These are phyloP conservation scores for Thunnus albacares DNA, from an alignment of 2,797 vertebrate species.

Conservation along the genomic window DNA sequence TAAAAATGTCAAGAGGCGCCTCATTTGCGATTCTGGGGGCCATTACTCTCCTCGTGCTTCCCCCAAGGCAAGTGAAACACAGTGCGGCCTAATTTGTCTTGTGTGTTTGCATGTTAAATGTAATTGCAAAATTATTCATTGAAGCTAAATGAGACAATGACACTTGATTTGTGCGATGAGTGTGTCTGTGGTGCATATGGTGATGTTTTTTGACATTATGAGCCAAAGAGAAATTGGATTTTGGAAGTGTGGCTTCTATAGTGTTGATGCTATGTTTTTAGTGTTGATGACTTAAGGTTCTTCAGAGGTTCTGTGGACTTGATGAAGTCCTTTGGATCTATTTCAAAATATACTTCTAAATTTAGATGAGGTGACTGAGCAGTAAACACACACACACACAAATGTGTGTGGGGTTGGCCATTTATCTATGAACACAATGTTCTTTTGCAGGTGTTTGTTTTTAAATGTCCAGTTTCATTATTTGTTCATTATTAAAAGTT, in stretches of 20 bases:
- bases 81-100: slow-evolving; percentile 54
- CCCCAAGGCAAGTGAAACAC: slow-evolving; percentile 52
- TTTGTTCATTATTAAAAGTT: background rate
- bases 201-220: background rate
- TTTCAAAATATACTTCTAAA: slow-evolving; percentile 27
- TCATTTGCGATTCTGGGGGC: slow-evolving; percentile 71
- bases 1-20: slow-evolving; percentile 74
- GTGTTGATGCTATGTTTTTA: background rate
- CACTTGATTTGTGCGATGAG: slow-evolving; percentile 39
- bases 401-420: background rate
- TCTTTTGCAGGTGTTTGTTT: background rate
- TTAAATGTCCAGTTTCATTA: background rate
- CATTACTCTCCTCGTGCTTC: slow-evolving; percentile 51
- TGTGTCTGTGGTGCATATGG: slow-evolving; percentile 19
- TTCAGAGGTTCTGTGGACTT: background rate
- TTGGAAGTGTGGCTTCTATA: too few species aligned
- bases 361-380: slow-evolving; percentile 17
- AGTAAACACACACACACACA: background rate
- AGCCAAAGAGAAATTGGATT: background rate
- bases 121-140: slow-evolving; percentile 53
- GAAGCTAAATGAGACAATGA: slow-evolving; percentile 45
- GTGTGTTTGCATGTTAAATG: slow-evolving; percentile 55
- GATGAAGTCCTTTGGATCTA: slow-evolving; percentile 17
- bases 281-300: background rate
- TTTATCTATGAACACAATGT: slow-evolving; percentile 2